Base-by-base conservation (phyloP, 1,140 invertebrate species). In the Piezodorus guildinii region DNA sequence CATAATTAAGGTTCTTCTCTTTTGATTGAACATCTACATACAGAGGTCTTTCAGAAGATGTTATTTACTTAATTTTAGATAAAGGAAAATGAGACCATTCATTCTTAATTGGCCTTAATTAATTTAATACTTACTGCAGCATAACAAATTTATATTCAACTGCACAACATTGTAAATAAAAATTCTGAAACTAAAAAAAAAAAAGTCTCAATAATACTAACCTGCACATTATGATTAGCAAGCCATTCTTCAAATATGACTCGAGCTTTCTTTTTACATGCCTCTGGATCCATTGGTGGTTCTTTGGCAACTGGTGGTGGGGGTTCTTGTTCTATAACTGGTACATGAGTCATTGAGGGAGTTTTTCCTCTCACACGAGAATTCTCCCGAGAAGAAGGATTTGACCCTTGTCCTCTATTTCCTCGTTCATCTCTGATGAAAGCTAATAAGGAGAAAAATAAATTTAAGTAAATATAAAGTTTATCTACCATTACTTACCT, bases 191-290 rank as follows among this genome's bases (percentile, higher is more conserved):
- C 27, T 30, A 30, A 30, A 30, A 3, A 30, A 30, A 30, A 3
- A 3, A 30, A 30, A 30, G n/a, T 30, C 3, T 30, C 4, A 44
- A 45, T 44, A 59, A 46, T 49, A 70, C 69, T 69, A 61, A 77
- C 75, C 9, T 74, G 69, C 6, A 69, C 19, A 45, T 72, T 70
- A 1, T 68, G 62, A 52, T 73, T 70, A 17, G 59, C 64, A 0
- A 71, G 15, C 60, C 69, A 76, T 64, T 73, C 69, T 39, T 73
- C 72, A 10, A 75, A 19, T 49, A 75, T 69, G 0, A 67, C 64
- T 0, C 70, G 64, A 0, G 71, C 67, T 1, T 67, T 51, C 45
- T 62, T 61, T 70, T 71, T 44, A 19, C 65, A 39, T 51, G 60
- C 23, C 19, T 64, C 62, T 45, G 17, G 19, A 27, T 56, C 52